Evolutionary conservation across 1,140 invertebrate genomes (phyloP), one percentile per base, ranked within the genome.

Genomic region (Drosophila navojoa): DNA sequence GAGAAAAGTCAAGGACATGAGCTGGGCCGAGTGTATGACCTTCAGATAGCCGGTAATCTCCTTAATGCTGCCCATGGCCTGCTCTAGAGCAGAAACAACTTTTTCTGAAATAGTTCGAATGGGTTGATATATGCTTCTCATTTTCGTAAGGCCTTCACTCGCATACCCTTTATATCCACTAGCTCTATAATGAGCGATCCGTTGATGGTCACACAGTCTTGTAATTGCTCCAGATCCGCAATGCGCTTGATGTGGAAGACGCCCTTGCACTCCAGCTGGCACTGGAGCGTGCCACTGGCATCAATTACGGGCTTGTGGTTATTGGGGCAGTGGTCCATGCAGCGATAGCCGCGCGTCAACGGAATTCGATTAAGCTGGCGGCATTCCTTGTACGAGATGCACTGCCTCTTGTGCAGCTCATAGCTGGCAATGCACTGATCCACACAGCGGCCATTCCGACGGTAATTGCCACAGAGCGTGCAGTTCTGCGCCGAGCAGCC

Each of bases 21-120:
- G 85, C 1, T 96, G 95, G 70, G 95, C 95, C 27, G 96, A 97
- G 15, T 96, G 93, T 4, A 95, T 93, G 15, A 98, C 93, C 90
- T 96, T 96, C 1, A 98, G 90, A 85, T 95, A 97, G 9, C 95
- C 95, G 19, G 94, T 94, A 35, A 98, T 97, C 90, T 96, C 95
- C 81, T 96, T 95, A 40, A 98, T 95, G 82, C 93, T 93, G 29
- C 93, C 94, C 49, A 98, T 92, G 77, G 94, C 96, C 38, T 96
- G 93, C 86, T 97, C 96, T 29, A 98, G 92, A 80, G 57, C 68
- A 0, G 58, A 38, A 0, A 84, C 64, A 42, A 91, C 78, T 71
- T 90, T 84, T 22, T 80, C 90, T 90, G 40, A 11, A 45, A 66
- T 19, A 35, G 3, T 19, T n/a, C 9, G 2, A 45, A 16, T 29